Conservation (phyloP, 2,888 invertebrate genomes). For the Eugnorisma glareosa region DNA sequence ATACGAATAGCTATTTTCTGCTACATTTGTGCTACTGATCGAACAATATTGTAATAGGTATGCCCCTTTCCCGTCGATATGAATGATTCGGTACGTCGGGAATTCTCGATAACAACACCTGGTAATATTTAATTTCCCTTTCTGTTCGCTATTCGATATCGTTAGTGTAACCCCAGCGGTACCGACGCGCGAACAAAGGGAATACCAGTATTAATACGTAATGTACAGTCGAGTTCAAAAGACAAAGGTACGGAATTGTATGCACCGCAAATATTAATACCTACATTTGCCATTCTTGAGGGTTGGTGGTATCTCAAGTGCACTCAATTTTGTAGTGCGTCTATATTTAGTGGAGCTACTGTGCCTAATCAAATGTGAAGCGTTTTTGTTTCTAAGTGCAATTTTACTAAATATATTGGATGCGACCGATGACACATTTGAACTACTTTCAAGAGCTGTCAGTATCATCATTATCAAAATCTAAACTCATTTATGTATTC, state of each 20-base stretch:
- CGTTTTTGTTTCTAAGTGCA: slow-evolving; percentile 33
- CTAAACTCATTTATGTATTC: neutral
- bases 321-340: slow-evolving; percentile 52
- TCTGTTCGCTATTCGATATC: slow-evolving; percentile 52
- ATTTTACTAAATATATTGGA: neutral
- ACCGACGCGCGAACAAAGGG: slow-evolving; percentile 47
- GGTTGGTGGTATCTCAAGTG: slow-evolving; percentile 59
- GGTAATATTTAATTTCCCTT: slow-evolving; percentile 57
- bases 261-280: slow-evolving; percentile 51
- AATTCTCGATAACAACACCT: slow-evolving; percentile 39
- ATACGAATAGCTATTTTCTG: slow-evolving; percentile 42
- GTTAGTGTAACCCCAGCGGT: slow-evolving; percentile 42
- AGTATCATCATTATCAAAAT: neutral
- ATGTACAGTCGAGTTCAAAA: slow-evolving; percentile 56
- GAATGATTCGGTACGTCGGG: slow-evolving; percentile 24
- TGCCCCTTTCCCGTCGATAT: slow-evolving; percentile 23
- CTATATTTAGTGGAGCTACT: slow-evolving; percentile 44
- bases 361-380: slow-evolving; percentile 47
- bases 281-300: slow-evolving; percentile 45
- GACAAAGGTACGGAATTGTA: slow-evolving; percentile 46
- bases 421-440: neutral
- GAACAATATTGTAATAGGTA: slow-evolving; percentile 39
- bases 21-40: slow-evolving; percentile 30
- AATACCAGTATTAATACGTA: slow-evolving; percentile 46
- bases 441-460: neutral